phyloP scores from a whole-genome alignment of 2,113 vertebrate genomes.

The Cygnus atratus region DNA sequence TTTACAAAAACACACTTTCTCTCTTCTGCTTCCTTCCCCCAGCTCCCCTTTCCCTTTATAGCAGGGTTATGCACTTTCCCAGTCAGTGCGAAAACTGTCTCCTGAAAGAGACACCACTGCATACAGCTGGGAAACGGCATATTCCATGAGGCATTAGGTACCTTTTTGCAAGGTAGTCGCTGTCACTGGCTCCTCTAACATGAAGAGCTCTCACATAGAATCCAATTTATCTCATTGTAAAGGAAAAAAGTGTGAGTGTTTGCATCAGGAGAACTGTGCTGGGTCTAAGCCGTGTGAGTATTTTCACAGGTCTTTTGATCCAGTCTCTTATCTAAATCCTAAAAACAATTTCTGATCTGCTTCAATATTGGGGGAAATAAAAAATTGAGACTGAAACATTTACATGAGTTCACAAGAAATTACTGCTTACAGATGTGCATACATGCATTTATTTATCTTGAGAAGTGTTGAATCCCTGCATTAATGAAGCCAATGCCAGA shows the following conservation, averaged over 20 bases:
- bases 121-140: background rate
- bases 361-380: background rate
- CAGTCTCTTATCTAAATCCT: background rate
- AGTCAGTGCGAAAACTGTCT: background rate
- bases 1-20: background rate
- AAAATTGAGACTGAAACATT: background rate
- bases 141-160: background rate
- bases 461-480: background rate
- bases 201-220: background rate
- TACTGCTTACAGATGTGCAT: background rate
- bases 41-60: background rate
- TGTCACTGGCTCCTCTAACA: background rate
- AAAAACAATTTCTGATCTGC: background rate
- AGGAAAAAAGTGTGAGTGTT: background rate
- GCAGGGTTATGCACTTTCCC: background rate
- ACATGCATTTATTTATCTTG: background rate
- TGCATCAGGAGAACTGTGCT: background rate
- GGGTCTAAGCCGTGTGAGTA: background rate
- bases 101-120: background rate
- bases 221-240: background rate
- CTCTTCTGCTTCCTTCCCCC: background rate
- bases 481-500: background rate
- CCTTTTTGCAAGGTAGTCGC: background rate
- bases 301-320: background rate
- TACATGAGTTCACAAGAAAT: background rate